Conservation (phyloP, 2,888 invertebrate genomes). For the Camponotus fellah region DNA sequence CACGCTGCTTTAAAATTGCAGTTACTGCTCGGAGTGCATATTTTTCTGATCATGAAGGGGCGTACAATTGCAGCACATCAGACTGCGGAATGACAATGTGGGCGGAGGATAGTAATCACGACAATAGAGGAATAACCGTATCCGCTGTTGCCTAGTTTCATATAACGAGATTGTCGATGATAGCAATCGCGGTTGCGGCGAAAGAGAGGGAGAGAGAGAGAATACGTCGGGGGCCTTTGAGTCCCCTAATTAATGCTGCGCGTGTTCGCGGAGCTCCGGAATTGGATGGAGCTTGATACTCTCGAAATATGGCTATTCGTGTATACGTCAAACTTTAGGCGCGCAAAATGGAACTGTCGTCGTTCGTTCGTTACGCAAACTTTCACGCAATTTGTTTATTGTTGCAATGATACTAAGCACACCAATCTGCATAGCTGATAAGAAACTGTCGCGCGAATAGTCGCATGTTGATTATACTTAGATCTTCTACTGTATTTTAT, state of each 20-base stretch:
- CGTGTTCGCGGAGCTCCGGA: background rate
- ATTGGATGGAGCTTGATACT: slow-evolving; percentile 44
- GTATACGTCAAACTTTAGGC: slow-evolving; percentile 34
- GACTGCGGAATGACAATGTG: slow-evolving; percentile 66
- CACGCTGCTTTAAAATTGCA: background rate
- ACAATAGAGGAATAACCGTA: slow-evolving; percentile 73
- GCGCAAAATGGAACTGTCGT: slow-evolving; percentile 18
- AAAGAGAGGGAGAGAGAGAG: slow-evolving; percentile 18
- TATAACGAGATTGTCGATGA: slow-evolving; percentile 70
- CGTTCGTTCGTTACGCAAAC: slow-evolving; percentile 18
- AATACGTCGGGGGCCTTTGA: slow-evolving; percentile 36
- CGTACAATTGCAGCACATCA: slow-evolving; percentile 58
- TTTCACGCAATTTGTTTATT: slow-evolving; percentile 34
- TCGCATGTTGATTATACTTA: background rate
- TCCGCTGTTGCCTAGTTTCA: slow-evolving; percentile 59
- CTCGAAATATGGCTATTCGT: slow-evolving; percentile 23
- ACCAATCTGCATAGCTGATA: slow-evolving; percentile 34
- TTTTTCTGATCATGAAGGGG: slow-evolving; percentile 27
- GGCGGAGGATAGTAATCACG: slow-evolving; percentile 68
- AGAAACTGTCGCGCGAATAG: slow-evolving; percentile 10
- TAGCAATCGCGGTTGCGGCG: slow-evolving; percentile 51
- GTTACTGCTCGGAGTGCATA: background rate
- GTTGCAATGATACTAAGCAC: background rate
- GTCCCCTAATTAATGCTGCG: slow-evolving; percentile 51
- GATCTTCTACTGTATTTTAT: background rate